These are phyloP conservation scores for Subanguina moxae DNA, from an alignment of 1,140 invertebrate species.

Conservation along the genomic window DNA sequence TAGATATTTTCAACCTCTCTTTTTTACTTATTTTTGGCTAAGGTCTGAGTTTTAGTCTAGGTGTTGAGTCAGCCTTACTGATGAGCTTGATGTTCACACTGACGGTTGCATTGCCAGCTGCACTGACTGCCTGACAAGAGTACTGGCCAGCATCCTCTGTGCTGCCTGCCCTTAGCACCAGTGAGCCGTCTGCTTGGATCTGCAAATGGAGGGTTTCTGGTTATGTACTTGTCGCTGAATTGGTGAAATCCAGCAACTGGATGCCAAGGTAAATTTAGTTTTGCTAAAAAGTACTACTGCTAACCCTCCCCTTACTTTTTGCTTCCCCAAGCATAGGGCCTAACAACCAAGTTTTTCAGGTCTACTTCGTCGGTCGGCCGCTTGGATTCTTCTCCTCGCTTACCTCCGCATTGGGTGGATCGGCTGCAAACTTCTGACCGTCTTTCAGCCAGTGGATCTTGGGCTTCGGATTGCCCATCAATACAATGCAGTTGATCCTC, in stretches of 20 bases:
- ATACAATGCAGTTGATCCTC: constrained; percentile 59
- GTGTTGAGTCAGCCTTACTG: constrained; percentile 47
- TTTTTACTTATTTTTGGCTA: too few relatives aligned
- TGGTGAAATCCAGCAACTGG: too few relatives aligned
- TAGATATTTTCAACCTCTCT: too few relatives aligned
- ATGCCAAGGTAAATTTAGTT: too few relatives aligned
- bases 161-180: constrained; percentile 44
- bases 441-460: constrained; percentile 60
- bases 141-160: constrained; percentile 61
- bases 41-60: too few relatives aligned
- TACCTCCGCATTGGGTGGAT: background rate
- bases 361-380: too few relatives aligned
- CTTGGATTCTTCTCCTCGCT: background rate
- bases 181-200: constrained; percentile 48
- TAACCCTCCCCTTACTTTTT: too few relatives aligned
- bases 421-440: background rate
- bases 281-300: too few relatives aligned
- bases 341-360: too few relatives aligned
- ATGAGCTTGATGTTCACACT: constrained; percentile 60
- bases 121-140: constrained; percentile 61
- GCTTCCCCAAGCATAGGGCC: too few relatives aligned
- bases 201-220: constrained; percentile 15
- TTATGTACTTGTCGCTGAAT: too few relatives aligned
- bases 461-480: constrained; percentile 62
- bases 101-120: constrained; percentile 62